Evolutionary conservation across 2,888 invertebrate species (phyloP), one percentile per base, ranked within the genome.

Genomic region (Uloborus plumipes): DNA sequence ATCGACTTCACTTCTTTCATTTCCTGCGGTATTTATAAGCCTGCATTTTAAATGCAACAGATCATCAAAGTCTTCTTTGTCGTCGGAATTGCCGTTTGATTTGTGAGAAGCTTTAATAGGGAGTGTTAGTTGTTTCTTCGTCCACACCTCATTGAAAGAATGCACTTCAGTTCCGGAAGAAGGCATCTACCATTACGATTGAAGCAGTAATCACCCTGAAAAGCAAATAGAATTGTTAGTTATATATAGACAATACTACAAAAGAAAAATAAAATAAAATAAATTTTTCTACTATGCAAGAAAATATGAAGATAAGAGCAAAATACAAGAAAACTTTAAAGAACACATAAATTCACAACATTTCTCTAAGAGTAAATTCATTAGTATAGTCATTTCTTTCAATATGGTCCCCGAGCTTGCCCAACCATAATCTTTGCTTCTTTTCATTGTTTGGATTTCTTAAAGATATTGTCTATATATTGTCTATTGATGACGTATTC

Each of bases 1-100:
- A 18, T 82, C 81, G 4, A 82, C 76, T 64, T 76, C 81, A 66
- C 76, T 82, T 39, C 66, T 50, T 47, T 82, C 81, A 76, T 82
- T 82, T 82, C 81, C 76, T 82, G 65, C 81, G 75, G 81, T 82
- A 82, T 82, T 82, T 82, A 82, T 76, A 82, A 82, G 76, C 81
- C 76, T 82, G 81, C 81, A 82, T 82, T 82, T 82, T 71, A 82
- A 53, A 39, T 82, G 75, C 26, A 82, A 47, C n/a, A 82, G 66
- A 53, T 76, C 76, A 65, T 82, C 76, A 55, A 82, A 71, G 22
- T 82, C 81, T 66, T 75, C 75, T 55, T 75, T 67, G 31, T n/a
- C 71, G n/a, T 70, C 70, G 26, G 67, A 26, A 47, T 59, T 72
- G 18, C 51, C 53, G 50, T 58, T 58, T 22, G 70, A 47, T 18